Conservation (phyloP, 2,888 invertebrate species). For the Dasysyrphus tricinctus region DNA sequence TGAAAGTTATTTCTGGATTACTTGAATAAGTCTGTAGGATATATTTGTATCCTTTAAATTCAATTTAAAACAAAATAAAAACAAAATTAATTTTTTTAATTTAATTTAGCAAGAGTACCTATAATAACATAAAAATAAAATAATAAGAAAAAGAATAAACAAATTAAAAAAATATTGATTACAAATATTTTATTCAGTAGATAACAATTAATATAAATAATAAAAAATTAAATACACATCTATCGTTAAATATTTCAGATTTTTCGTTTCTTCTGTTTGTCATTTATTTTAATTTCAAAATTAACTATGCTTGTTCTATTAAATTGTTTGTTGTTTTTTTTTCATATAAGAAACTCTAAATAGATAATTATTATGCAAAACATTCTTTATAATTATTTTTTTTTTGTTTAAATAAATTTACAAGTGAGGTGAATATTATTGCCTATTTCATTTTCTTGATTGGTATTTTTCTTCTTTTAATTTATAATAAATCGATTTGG, state of each 20-base stretch:
- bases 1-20: constrained; percentile 38
- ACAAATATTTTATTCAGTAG: constrained; percentile 70
- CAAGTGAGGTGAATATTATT: constrained; percentile 61
- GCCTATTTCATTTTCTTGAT: constrained; percentile 54
- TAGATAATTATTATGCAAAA: constrained; percentile 40
- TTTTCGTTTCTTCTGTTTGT: constrained; percentile 29
- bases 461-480: constrained; percentile 37
- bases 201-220: constrained; percentile 74
- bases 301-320: constrained; percentile 70
- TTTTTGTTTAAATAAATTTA: constrained; percentile 65
- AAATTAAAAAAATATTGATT: constrained; percentile 37
- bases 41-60: constrained; percentile 2
- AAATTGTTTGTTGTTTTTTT: constrained; percentile 42
- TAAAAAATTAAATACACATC: constrained; percentile 60
- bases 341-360: constrained; percentile 51
- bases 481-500: constrained; percentile 65
- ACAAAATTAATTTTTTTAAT: constrained; percentile 22
- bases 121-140: constrained; percentile 34
- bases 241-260: constrained; percentile 66
- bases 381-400: constrained; percentile 13
- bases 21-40: constrained; percentile 32
- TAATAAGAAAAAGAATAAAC: constrained; percentile 44
- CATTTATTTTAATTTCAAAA: constrained; percentile 56
- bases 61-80: constrained; percentile 31
- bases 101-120: constrained; percentile 43